Base-by-base conservation (phyloP, 2,888 invertebrate species). In the Theretra japonica region DNA sequence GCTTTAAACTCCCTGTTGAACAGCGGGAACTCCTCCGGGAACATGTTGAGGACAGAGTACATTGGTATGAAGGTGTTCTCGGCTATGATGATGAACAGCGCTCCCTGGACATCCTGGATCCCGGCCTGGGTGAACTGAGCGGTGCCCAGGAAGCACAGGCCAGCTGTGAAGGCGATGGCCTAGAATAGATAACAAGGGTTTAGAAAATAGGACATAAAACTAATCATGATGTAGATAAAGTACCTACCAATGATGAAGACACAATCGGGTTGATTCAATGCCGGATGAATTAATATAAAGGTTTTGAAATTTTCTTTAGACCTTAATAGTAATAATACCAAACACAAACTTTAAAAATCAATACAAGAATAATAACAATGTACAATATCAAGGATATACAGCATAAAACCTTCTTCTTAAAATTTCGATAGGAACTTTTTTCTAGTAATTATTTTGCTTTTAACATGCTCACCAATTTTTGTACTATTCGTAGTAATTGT, bases 61-160 rank as follows among this genome's bases (percentile, higher is more conserved):
- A 99, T 97, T 0, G 98, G 98, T 71, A 96, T 96, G 90, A 98
- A 99, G 0, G 98, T 97, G 84, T 98, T 97, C 94, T 99, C 98
- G 0, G 97, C 96, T 60, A 98, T 97, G 88, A 98, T 96, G 78
- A 98, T 96, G 88, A 98, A 98, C 7, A 98, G 91, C 0, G 97
- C 97, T 5, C 98, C 99, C 86, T 98, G 98, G 0, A 98, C 96
- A 30, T 98, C 97, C 85, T 98, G 98, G 28, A 99, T 96, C 0
- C 98, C 99, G 68, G 95, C 93, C 88, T 98, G 98, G 65, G 97
- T 96, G 0, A 96, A 91, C 0, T 95, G 91, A 7, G 96, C 95
- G 1, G 97, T 96, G 70, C 97, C 97, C 25, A 97, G 95, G 89
- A 97, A 99, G 82, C 98, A 98, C 28, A 98, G 88, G 0, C 99